Base-by-base conservation (phyloP, 2,888 invertebrate species). In the Leistus spinibarbis region DNA sequence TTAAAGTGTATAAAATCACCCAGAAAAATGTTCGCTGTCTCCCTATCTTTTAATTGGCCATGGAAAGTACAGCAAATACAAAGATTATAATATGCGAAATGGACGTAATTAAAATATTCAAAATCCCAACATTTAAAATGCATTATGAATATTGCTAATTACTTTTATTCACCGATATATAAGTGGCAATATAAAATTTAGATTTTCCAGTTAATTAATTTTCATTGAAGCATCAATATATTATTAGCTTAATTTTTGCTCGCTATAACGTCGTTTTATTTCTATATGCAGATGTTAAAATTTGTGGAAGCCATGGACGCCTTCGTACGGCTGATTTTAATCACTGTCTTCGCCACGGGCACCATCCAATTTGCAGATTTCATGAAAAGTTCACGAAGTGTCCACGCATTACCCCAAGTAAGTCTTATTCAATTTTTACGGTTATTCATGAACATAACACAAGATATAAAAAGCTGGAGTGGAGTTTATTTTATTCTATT, bases 291-390 rank as follows among this genome's bases (percentile, higher is more conserved):
- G 69, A 69, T 57, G 69, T 54, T 27, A 56, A 69, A 56, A 24
- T 27, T 56, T 17, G 27, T 69, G n/a, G 57, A 57, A 23, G 57
- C 69, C 22, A 56, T 86, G 76, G 85, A 85, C 76, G 84, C 83
- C 78, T 79, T 85, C 20, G 86, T 86, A 4, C 85, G 85, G 83
- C 79, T 84, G 77, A 78, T 85, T 17, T 75, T 86, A 24, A 80
- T 84, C n/a, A 81, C 83, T 3, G 83, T 83, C 2, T 77, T 86
- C 19, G 84, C 84, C 9, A 82, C 84, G 0, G 84, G 85, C 78
- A 82, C 83, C 2, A 79, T 86, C 20, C 85, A 85, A 78, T 82
- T 84, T 27, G 84, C 82, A 27, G 86, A 85, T n/a, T 78, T 85
- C 62, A 79, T 85, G n/a, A 82, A 83, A 19, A 77, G 82, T 17